Conservation (phyloP, 2,113 vertebrate species). For the Nibea coibor region DNA sequence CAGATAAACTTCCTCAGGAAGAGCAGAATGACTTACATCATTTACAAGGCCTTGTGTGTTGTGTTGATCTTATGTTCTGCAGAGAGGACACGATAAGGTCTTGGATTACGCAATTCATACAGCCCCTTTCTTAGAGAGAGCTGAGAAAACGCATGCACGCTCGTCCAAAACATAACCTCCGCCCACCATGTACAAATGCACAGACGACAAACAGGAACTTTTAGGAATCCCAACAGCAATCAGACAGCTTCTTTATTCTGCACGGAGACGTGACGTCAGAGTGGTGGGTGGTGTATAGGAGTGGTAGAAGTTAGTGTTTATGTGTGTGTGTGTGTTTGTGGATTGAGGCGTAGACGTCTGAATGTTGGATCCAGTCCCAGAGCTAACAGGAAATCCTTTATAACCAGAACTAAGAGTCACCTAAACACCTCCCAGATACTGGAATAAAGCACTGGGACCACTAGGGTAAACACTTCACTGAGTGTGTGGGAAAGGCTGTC, state of each 20-base stretch:
- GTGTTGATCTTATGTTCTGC: constrained; percentile 33
- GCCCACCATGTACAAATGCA: neutral
- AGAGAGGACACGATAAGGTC: constrained; percentile 15
- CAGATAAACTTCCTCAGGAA: constrained; percentile 64
- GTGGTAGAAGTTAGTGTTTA: constrained; percentile 16
- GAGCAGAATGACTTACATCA: constrained; percentile 13
- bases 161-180: neutral
- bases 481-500: constrained; percentile 35
- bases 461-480: constrained; percentile 40
- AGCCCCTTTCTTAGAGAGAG: constrained; percentile 17
- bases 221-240: constrained; percentile 36
- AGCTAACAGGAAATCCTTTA: constrained; percentile 76
- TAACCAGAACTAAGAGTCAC: constrained; percentile 65
- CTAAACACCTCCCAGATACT: constrained; percentile 65
- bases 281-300: constrained; percentile 6
- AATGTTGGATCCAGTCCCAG: constrained; percentile 68
- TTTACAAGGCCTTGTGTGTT: constrained; percentile 20
- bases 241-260: constrained; percentile 33
- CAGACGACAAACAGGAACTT: constrained; percentile 35
- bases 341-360: constrained; percentile 29
- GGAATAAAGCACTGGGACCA: constrained; percentile 45
- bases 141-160: constrained; percentile 23
- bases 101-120: constrained; percentile 22
- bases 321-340: constrained; percentile 23
- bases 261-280: constrained; percentile 49